Evolutionary conservation across 2,888 invertebrate species (phyloP).

Genomic region (Netelia melanura): DNA sequence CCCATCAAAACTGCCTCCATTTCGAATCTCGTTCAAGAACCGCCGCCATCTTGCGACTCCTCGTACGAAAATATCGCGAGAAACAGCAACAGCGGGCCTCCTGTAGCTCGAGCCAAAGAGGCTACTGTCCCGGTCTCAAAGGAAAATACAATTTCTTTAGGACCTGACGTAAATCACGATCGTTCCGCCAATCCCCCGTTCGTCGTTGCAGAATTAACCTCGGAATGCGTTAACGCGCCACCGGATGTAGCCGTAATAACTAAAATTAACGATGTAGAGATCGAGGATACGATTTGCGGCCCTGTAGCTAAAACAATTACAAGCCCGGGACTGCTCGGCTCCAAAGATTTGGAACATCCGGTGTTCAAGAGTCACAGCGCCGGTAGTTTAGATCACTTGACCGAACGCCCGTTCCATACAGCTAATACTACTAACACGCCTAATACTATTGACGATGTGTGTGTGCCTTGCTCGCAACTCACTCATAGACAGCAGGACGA

Average conservation of each 20-base stretch:
- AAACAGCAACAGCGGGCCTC: not conserved
- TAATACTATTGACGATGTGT: slow-evolving; percentile 83
- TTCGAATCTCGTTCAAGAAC: slow-evolving; percentile 28
- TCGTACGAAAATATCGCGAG: slow-evolving; percentile 54
- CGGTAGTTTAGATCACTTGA: slow-evolving; percentile 72
- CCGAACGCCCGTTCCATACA: slow-evolving; percentile 31
- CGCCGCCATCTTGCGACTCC: slow-evolving; percentile 28
- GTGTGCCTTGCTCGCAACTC: slow-evolving; percentile 84
- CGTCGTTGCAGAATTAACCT: slow-evolving; percentile 47
- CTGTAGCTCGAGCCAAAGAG: not conserved
- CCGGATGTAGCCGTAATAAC: not conserved
- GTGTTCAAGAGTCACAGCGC: slow-evolving; percentile 73
- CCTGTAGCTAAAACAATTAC: slow-evolving; percentile 20
- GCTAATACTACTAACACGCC: slow-evolving; percentile 79
- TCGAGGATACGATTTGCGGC: slow-evolving; percentile 5
- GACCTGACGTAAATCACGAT: not conserved
- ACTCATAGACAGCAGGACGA: slow-evolving; percentile 82
- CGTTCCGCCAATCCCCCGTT: slow-evolving; percentile 14
- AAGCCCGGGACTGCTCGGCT: slow-evolving; percentile 32
- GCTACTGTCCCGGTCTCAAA: not conserved
- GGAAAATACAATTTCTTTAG: not conserved
- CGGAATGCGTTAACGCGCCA: not conserved
- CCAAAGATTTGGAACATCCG: slow-evolving; percentile 67
- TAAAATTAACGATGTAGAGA: slow-evolving; percentile 14
- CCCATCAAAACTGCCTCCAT: slow-evolving; percentile 37